Base-by-base conservation (phyloP, 2,888 invertebrate species). In the Caenorhabditis angaria region DNA sequence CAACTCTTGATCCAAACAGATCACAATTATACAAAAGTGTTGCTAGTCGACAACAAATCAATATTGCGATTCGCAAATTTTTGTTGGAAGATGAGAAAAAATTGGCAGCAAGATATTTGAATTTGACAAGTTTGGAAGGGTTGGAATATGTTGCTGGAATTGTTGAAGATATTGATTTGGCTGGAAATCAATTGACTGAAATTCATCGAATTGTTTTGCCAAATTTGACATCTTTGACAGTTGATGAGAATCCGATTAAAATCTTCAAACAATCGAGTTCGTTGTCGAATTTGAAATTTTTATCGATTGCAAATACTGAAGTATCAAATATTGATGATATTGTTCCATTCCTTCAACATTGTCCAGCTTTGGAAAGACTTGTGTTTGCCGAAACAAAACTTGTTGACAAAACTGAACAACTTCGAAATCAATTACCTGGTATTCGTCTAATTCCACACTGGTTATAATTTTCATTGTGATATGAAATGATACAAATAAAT, bases 161-260 rank as follows among this genome's bases (percentile, higher is more conserved):
- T 1, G 62, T 82, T n/a, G 53, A 51, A 47, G 65, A 60, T 1
- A 61, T 72, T 5, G 71, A 74, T 64, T 47, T 80, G 1, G 18
- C 61, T 8, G 78, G 76, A 12, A 82, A 82, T 57, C n/a, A 58
- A 24, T 25, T 82, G 28, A 61, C 24, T 29, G 65, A 72, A 18
- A 32, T 71, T 20, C 70, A 70, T 28, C 67, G 74, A n/a, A 55
- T 79, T 24, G 62, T 72, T 18, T 72, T 80, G 5, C 79, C 79
- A 3, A 76, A 75, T 61, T 59, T 81, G 32, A 61, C 65, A n/a
- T 27, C 20, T 22, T 61, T 82, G 59, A 74, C 69, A 27, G 35
- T 82, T 6, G 63, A 76, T 48, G 80, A 80, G 60, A 81, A 80
- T 65, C 79, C 79, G 12, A 77, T 79, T 32, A 51, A 70, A 22